Conservation (phyloP, 92 coral and sea anemone species). For the Phymanthus crucifer region DNA sequence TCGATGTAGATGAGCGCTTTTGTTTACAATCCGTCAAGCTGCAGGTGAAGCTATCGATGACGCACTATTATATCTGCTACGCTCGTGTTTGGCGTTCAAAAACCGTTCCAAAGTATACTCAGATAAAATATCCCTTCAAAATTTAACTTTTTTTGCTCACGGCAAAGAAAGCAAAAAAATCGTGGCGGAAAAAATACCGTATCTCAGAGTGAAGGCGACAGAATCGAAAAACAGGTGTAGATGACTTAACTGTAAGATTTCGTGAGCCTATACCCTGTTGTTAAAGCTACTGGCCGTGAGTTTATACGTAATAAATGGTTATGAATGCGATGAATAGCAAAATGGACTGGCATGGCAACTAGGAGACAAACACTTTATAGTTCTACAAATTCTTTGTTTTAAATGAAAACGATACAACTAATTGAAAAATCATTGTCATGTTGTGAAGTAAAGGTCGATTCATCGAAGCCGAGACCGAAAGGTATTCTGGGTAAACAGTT, state of each 20-base stretch:
- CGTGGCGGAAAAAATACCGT: no score
- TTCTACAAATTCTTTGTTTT: background rate
- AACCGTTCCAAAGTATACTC: background rate
- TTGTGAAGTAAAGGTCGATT: no score
- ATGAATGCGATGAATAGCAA: background rate
- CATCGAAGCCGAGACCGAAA: no score
- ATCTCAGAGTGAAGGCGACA: background rate
- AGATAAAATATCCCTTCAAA: background rate
- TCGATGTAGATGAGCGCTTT: background rate
- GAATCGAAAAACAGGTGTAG: no score
- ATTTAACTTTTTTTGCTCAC: background rate
- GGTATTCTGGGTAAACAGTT: no score
- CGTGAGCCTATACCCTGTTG: background rate
- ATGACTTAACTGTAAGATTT: no score
- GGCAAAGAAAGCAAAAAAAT: no score
- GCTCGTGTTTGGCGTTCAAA: background rate
- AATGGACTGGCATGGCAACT: background rate
- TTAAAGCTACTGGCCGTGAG: background rate
- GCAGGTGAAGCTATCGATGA: slow-evolving; percentile 1
- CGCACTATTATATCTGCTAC: background rate
- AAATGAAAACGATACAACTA: no score
- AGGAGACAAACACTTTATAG: background rate
- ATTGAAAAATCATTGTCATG: no score
- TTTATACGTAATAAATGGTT: background rate
- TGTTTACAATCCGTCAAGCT: background rate